phyloP scores from a whole-genome alignment of 2,113 vertebrate genomes.

The Eonycteris spelaea region DNA sequence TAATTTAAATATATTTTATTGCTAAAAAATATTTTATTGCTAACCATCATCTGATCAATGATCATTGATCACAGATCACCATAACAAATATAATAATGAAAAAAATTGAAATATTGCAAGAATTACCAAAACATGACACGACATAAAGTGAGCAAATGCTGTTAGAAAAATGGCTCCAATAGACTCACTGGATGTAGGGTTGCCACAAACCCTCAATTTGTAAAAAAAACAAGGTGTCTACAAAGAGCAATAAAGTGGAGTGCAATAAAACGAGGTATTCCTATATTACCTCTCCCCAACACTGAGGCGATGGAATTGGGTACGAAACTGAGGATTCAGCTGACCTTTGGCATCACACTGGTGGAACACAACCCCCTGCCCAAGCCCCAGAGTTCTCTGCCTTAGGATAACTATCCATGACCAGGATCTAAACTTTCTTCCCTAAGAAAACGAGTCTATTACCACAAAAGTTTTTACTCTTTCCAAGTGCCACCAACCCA shows the following conservation, averaged over 20 bases:
- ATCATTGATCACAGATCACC: no score
- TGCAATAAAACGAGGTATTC: not conserved
- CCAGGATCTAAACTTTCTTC: not conserved
- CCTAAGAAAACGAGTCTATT: not conserved
- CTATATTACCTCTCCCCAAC: not conserved
- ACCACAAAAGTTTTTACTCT: not conserved
- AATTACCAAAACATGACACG: no score
- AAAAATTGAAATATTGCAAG: no score
- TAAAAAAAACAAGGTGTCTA: not conserved
- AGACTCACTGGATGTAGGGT: not conserved
- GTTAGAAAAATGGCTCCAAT: not conserved
- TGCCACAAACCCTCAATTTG: not conserved
- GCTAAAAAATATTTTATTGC: no score
- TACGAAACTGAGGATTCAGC: not conserved
- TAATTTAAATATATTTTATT: no score
- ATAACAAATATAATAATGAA: no score
- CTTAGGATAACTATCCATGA: not conserved
- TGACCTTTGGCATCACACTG: not conserved
- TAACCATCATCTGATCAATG: no score
- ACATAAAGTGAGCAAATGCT: no score
- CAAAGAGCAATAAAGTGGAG: not conserved
- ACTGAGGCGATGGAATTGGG: not conserved
- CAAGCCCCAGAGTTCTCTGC: not conserved
- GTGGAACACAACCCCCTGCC: not conserved
- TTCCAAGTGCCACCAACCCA: not conserved